Percentiles rank a stretch among this genome's conserved stretches.
Evolutionary conservation across 2,888 invertebrate species (phyloP).

Genomic region (Archips crataeganus): DNA sequence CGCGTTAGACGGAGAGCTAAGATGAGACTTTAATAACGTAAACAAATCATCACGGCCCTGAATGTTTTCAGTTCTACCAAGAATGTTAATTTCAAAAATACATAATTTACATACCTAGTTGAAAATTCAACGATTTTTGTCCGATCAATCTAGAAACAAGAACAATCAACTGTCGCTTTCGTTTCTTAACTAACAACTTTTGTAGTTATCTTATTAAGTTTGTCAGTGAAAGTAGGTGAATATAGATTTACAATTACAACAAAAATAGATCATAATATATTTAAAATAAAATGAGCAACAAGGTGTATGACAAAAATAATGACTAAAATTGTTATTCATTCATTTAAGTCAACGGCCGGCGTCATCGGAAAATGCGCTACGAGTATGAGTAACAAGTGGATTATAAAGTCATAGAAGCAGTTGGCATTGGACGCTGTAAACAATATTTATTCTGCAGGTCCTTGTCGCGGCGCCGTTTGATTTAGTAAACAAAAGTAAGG

Average conservation of each 20-base stretch:
- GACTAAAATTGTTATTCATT: not conserved
- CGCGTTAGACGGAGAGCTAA: no score
- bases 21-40: no score
- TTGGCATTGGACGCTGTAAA: slow-evolving; percentile 48
- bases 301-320: not conserved
- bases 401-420: slow-evolving; percentile 48
- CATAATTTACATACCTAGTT: no score
- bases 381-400: slow-evolving; percentile 29
- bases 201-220: no score
- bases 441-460: slow-evolving; percentile 46
- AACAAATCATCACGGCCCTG: no score
- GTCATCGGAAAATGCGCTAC: not conserved
- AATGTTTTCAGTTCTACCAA: no score
- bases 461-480: slow-evolving; percentile 41
- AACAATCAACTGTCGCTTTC: not conserved
- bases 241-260: not conserved
- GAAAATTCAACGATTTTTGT: no score
- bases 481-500: slow-evolving; percentile 40
- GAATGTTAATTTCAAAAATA: no score
- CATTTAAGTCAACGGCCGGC: not conserved
- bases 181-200: not conserved
- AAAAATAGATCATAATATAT: not conserved
- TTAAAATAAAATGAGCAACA: no score
- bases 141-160: not conserved
- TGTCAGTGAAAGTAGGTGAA: not conserved